Base-by-base conservation (phyloP, 2,113 vertebrate genomes). In the Coreoperca whiteheadi region DNA sequence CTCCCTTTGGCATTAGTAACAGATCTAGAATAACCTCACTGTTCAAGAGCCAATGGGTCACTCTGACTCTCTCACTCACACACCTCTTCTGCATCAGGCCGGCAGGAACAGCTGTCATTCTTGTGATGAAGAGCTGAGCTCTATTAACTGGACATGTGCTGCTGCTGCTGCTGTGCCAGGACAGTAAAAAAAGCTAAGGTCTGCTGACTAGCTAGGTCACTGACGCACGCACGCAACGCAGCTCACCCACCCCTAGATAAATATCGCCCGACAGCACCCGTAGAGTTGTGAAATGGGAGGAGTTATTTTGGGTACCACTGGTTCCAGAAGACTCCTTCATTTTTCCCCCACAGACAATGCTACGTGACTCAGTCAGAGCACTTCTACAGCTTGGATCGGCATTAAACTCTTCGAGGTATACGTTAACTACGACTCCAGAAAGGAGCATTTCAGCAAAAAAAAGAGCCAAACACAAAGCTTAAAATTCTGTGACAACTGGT, bases 1-100 rank as follows among this genome's bases (percentile, higher is more conserved):
- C 84, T 87, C 86, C 87, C 87, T 93, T 85, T 79, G 92, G 91
- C 81, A 89, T 85, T 83, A 85, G 76, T 89, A 91, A 87, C 83
- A 75, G 57, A 82, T 84, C 57, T 92, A 89, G 81, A 86, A 88
- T 93, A 89, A 93, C 91, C 86, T 90, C 83, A 89, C 73, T 51
- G 65, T 59, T 68, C 53, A 53, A 83, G 50, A 88, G 75, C 81
- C 61, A 68, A 20, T 67, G 84, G 89, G 51, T 86, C 87, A 79
- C 83, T 76, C 48, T 54, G 23, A 23, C 32, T 41, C 18, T 61
- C 14, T 20, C 63, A 28, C 18, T 32, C 67, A 28, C 56, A 77
- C 37, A 39, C 43, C 34, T 5, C 30, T 20, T 21, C 51, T 66
- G 28, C 54, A 54, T 48, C 28, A 63, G 34, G 12, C 32, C 64